Evolutionary conservation across 2,797 vertebrate species (phyloP), one percentile per base, ranked within the genome.

Genomic region (Australoheros facetus): DNA sequence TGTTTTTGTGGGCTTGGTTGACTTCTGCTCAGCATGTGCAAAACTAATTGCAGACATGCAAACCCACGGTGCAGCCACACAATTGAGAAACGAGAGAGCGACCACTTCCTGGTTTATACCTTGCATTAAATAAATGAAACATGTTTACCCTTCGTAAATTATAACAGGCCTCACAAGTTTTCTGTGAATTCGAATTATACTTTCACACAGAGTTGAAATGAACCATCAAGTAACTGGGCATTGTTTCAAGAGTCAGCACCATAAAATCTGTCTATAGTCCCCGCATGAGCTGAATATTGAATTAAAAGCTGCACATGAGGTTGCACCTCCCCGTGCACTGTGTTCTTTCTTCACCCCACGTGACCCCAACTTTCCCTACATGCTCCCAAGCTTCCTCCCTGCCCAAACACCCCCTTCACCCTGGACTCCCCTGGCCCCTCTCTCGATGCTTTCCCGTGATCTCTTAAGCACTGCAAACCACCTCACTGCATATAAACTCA

Each of bases 351-450:
- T 78, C 83, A 62, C 72, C 86, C 77, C 64, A 73, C 60, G 77
- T 75, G 84, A 86, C 86, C 88, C 73, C 64, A 76, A 81, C 88
- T 93, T 88, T 92, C 85, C 79, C 60, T 23, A 23, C 85, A 88
- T 87, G 81, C 87, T 86, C 70, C 66, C 71, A 81, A 71, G 85
- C 89, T 81, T 91, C 82, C 90, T 89, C 80, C 73, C 74, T 90
- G 89, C 90, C 92, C 82, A 90, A 89, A 85, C 92, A 90, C 83
- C 92, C 92, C 89, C 87, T 92, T 90, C 85, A 70, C 90, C 92
- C 89, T 90, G 92, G 75, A 89, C 91, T 93, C 93, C 91, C 90
- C 88, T 80, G 90, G 91, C 87, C 88, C 89, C 82, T 82, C 86
- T 86, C 78, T 78, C 76, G 72, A 57, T 80, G 71, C 64, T 84